phyloP scores from a whole-genome alignment of 2,113 vertebrate species.

The Octodon degus region DNA sequence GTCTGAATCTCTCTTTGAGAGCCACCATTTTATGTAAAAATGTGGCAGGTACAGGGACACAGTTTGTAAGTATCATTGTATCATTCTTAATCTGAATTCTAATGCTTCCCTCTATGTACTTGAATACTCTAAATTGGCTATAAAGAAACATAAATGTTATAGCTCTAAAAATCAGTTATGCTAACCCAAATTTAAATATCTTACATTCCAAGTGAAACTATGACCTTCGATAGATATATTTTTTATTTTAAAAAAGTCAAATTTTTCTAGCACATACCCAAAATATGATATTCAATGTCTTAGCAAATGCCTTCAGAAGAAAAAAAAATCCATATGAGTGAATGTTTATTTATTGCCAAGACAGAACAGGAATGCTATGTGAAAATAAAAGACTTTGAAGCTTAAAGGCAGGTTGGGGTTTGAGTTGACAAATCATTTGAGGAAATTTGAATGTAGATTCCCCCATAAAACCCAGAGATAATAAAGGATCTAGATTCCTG shows the following conservation, averaged over 20 bases:
- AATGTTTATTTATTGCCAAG: slow-evolving; percentile 29
- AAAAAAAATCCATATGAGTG: background rate
- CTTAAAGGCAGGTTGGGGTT: background rate
- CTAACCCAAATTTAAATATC: slow-evolving; percentile 35
- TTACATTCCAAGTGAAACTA: slow-evolving; percentile 50
- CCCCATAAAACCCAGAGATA: background rate
- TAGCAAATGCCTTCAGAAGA: slow-evolving; percentile 5
- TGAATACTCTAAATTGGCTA: slow-evolving; percentile 12
- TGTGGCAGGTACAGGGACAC: slow-evolving; percentile 41
- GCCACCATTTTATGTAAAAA: slow-evolving; percentile 69
- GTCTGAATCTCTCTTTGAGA: slow-evolving; percentile 69
- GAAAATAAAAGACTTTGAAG: background rate
- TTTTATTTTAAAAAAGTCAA: slow-evolving; percentile 53
- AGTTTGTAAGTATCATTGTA: slow-evolving; percentile 20
- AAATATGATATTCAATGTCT: slow-evolving; percentile 28
- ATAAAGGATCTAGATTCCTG: background rate
- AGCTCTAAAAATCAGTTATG: slow-evolving; percentile 58
- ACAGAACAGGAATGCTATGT: background rate
- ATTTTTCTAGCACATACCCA: background rate
- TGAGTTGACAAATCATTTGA: background rate
- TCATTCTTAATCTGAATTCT: slow-evolving; percentile 58
- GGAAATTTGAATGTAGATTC: background rate
- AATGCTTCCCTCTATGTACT: background rate
- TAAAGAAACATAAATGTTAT: slow-evolving; percentile 51
- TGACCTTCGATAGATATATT: slow-evolving; percentile 49